Base-by-base conservation (phyloP, 53 echinoderm and acorn worm genomes). In the Temnopleurus reevesii region DNA sequence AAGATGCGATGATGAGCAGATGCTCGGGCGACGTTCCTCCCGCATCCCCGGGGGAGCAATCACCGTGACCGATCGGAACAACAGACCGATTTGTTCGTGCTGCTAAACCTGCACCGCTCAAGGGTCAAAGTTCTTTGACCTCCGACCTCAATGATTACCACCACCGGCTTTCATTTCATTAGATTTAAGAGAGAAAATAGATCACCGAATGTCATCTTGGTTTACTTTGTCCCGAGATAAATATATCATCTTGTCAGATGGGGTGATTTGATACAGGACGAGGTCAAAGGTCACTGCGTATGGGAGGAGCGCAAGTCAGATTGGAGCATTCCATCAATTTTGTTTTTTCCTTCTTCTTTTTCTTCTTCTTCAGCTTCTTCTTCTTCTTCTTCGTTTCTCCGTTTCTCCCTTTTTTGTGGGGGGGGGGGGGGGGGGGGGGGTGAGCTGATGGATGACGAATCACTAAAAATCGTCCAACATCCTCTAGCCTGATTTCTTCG, bases 101-200 rank as follows among this genome's bases (percentile, higher is more conserved):
- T 2, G 33, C 29, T 3, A 12, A 29, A 27, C 29, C 30, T 30
- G 12, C 60, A 60, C 60, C 15, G 65, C 65, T 65, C 35, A 13
- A 33, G 35, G 65, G 65, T 65, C 65, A 35, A 65, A 65, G 65
- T 18, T 65, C 65, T 65, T 65, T 65, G 65, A 65, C 65, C 65
- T 36, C 35, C 35, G 65, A 65, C 65, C 65, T 65, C 34, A 4
- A 8, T 18, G 65, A 65, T 34, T 65, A 18, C 65, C 35, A 33
- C 65, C 65, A 65, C 65, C 1, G 36, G 65, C 65, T 17, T 17
- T 35, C 34, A 8, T 59, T 26, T 59, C 59, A 27, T 59, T 1
- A 13, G n/a, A n/a, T n/a, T n/a, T n/a, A n/a, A n/a, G n/a, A n/a
- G 59, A 59, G 59, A 29, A 59, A 24, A 59, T 59, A 59, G 59